Percentiles rank a stretch among this genome's conserved stretches.
Evolutionary conservation across 2,797 vertebrate genomes (phyloP).

Genomic region (Melanotaenia parkinsoni): DNA sequence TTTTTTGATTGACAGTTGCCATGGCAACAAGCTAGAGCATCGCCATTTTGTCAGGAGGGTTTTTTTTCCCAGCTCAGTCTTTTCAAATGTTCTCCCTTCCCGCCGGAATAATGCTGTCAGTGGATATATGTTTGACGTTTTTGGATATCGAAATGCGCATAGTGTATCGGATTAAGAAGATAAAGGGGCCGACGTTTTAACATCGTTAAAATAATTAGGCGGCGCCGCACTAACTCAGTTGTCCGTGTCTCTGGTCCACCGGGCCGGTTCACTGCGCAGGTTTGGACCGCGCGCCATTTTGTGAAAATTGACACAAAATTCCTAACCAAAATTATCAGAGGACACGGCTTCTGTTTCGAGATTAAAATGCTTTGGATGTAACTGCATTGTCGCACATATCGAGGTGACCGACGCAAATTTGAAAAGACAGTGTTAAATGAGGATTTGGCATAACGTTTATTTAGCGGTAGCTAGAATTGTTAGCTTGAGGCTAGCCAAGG

Average conservation of each 20-base stretch:
- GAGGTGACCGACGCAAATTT: conserved; percentile 50
- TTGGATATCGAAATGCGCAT: conserved; percentile 73
- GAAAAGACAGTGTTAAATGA: conserved; percentile 60
- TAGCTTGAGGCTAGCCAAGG: conserved; percentile 76
- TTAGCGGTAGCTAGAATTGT: conserved; percentile 75
- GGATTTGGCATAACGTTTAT: conserved; percentile 76
- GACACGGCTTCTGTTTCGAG: conserved; percentile 72
- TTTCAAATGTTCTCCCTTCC: conserved; percentile 88
- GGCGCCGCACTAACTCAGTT: conserved; percentile 80
- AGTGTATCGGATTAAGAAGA: conserved; percentile 74
- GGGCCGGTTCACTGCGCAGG: conserved; percentile 96
- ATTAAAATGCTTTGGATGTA: conserved; percentile 43
- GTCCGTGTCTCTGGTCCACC: conserved; percentile 86
- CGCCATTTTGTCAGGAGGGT: conserved; percentile 89
- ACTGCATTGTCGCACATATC: conserved; percentile 43
- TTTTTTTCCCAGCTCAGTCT: conserved; percentile 81
- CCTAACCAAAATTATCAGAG: conserved; percentile 81
- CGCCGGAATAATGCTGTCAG: conserved; percentile 86
- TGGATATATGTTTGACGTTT: conserved; percentile 79
- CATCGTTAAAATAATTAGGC: conserved; percentile 76
- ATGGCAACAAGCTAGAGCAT: conserved; percentile 86
- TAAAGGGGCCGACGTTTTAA: conserved; percentile 73
- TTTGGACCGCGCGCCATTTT: conserved; percentile 99
- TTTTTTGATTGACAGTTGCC: conserved; percentile 88
- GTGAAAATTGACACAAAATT: conserved; percentile 91